Conservation (phyloP, 2,888 invertebrate species). For the Notodonta dromedarius region DNA sequence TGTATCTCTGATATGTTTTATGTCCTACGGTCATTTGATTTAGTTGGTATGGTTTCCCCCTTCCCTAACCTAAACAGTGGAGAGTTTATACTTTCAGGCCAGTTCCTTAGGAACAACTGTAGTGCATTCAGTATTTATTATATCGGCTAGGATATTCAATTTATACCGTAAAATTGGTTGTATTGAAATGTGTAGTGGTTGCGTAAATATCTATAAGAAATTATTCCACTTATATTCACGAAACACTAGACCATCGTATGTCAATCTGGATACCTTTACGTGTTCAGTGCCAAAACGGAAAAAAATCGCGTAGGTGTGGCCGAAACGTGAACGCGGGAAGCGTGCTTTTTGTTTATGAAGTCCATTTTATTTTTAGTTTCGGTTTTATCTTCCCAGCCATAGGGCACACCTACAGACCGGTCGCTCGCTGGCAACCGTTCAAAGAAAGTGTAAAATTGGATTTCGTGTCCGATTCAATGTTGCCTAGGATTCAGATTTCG, state of each 20-base stretch:
- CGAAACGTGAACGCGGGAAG: slow-evolving; percentile 53
- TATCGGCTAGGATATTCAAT: not conserved
- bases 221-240: not conserved
- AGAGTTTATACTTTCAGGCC: not conserved
- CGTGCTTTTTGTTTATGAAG: slow-evolving; percentile 78
- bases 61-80: not conserved
- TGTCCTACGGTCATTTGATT: too few species aligned
- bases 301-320: slow-evolving; percentile 55
- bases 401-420: slow-evolving; percentile 69
- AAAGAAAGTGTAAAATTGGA: slow-evolving; percentile 80
- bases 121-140: not conserved
- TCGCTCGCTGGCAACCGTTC: slow-evolving; percentile 69
- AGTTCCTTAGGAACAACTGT: not conserved
- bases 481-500: slow-evolving; percentile 58
- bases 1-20: too few species aligned
- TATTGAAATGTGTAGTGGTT: not conserved
- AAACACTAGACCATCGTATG: not conserved
- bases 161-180: not conserved
- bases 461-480: slow-evolving; percentile 51
- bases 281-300: slow-evolving; percentile 42
- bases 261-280: not conserved
- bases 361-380: slow-evolving; percentile 68
- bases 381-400: slow-evolving; percentile 80
- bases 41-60: not conserved
- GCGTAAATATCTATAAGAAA: not conserved